A percentile compares a stretch with the other conserved stretches of the same genome.
These are phyloP conservation scores for Catalaphyllia jardinei DNA, from an alignment of 64 coral and sea anemone species.

Conservation along the genomic window DNA sequence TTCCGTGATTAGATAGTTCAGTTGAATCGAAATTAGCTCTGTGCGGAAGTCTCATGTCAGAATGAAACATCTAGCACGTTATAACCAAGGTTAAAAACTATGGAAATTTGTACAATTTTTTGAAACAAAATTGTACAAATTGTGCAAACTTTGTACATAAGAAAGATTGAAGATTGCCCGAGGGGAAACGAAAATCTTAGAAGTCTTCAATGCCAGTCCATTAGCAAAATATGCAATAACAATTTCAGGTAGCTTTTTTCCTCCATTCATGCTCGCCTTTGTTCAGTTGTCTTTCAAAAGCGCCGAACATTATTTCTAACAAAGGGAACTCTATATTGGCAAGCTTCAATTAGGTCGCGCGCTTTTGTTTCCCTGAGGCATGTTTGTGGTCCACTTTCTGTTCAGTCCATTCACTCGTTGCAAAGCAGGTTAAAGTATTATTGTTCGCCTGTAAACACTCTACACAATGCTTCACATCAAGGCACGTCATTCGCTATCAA, in stretches of 20 bases:
- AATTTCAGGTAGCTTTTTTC: conserved; percentile 30
- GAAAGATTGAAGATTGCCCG: neutral
- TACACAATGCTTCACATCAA: conserved; percentile 39
- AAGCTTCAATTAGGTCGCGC: conserved; percentile 45
- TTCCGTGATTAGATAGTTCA: neutral
- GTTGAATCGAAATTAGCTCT: neutral
- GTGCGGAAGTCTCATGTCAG: conserved; percentile 17
- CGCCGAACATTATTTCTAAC: conserved; percentile 44
- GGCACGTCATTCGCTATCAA: conserved; percentile 43
- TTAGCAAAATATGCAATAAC: conserved; percentile 36
- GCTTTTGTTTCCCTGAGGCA: conserved; percentile 19
- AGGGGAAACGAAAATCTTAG: neutral
- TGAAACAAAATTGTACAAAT: neutral
- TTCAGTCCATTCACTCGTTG: conserved; percentile 16
- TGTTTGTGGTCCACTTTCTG: conserved; percentile 34
- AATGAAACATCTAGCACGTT: neutral
- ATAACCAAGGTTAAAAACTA: neutral
- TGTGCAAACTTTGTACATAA: neutral
- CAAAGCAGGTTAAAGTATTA: conserved; percentile 45
- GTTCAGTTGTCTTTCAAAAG: conserved; percentile 35
- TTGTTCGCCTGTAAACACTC: conserved; percentile 36
- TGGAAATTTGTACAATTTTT: neutral
- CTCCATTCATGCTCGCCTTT: conserved; percentile 25
- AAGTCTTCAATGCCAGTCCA: neutral
- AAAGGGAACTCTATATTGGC: conserved; percentile 36